phyloP scores from a whole-genome alignment of 2,797 vertebrate species.

The Mormyrops attenuatus region DNA sequence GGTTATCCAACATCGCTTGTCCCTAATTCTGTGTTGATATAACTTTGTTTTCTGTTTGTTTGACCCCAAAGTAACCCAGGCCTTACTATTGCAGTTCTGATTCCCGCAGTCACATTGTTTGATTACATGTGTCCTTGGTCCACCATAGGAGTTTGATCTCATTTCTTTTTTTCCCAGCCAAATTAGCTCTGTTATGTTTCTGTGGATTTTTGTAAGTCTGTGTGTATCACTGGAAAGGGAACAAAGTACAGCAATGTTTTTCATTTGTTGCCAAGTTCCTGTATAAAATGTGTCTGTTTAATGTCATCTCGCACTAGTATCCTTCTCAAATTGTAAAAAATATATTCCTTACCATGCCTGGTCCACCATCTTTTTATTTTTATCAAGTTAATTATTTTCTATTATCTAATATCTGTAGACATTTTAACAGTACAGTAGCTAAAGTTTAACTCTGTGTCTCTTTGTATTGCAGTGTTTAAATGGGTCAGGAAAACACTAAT shows the following conservation, averaged over 20 bases:
- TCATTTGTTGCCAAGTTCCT: background rate
- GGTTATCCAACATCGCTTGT: background rate
- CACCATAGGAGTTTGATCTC: background rate
- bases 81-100: background rate
- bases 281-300: background rate
- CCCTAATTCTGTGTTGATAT: background rate
- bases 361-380: background rate
- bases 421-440: background rate
- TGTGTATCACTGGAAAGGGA: background rate
- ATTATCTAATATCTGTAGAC: background rate
- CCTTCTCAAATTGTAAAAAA: background rate
- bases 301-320: background rate
- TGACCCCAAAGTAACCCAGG: background rate
- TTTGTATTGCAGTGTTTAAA: slow-evolving; percentile 83
- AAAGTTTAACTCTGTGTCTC: slow-evolving; percentile 18
- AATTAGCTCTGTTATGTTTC: background rate
- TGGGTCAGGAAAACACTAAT: slow-evolving; percentile 98
- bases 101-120: background rate
- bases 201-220: background rate
- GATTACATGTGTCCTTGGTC: background rate
- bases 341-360: background rate
- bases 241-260: background rate
- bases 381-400: background rate
- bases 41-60: background rate
- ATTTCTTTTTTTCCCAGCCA: background rate